These are phyloP conservation scores for Andrena camellia DNA, from an alignment of 2,888 invertebrate genomes.

Conservation along the genomic window DNA sequence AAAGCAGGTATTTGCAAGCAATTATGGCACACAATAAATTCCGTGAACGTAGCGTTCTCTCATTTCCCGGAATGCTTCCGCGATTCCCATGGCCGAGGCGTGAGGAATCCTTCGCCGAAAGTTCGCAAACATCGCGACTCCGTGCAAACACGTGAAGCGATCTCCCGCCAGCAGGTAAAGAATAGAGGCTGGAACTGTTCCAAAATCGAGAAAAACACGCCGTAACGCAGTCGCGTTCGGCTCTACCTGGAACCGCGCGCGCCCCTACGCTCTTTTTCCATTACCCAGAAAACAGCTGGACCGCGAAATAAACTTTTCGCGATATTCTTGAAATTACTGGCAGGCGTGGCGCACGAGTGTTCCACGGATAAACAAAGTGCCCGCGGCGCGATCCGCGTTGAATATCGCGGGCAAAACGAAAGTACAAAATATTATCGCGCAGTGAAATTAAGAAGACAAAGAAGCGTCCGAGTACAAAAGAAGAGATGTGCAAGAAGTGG, in stretches of 20 bases:
- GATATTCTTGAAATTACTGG: slow-evolving; percentile 37
- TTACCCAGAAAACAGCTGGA: slow-evolving; percentile 30
- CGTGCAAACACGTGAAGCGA: slow-evolving; percentile 31
- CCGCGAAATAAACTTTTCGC: slow-evolving; percentile 51
- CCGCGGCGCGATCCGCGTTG: neutral
- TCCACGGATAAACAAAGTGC: slow-evolving; percentile 10
- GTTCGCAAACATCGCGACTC: slow-evolving; percentile 14
- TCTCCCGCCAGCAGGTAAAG: slow-evolving; percentile 33
- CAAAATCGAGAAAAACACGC: slow-evolving; percentile 21
- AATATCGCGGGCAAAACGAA: neutral
- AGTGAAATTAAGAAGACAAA: neutral
- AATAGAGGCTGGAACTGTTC: slow-evolving; percentile 42
- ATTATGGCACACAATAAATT: neutral
- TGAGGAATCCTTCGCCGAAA: neutral
- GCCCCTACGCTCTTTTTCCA: slow-evolving; percentile 16
- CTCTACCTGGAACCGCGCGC: slow-evolving; percentile 29
- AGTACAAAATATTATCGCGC: neutral
- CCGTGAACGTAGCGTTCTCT: neutral
- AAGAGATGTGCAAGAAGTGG: neutral
- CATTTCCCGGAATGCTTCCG: neutral
- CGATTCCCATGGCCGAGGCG: neutral
- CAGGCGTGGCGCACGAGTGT: slow-evolving; percentile 13
- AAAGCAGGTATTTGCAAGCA: neutral
- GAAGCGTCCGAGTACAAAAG: too few relatives aligned
- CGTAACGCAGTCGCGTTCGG: neutral